Evolutionary conservation across 2,888 invertebrate genomes (phyloP), one percentile per base, ranked within the genome.

Genomic region (Agrotis clavis): DNA sequence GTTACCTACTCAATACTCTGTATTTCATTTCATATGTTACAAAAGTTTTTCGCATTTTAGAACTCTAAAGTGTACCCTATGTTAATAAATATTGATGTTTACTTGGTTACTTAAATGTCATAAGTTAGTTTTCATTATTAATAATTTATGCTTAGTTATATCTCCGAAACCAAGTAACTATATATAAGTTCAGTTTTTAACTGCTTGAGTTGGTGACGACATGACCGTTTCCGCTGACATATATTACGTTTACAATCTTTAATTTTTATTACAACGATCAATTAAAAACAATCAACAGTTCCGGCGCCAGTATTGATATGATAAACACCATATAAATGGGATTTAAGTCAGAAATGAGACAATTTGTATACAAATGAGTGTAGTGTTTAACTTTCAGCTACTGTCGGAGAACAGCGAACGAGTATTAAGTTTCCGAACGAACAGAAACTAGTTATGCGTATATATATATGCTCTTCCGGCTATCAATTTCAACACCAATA

Each of bases 401-500:
- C 71, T 67, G 75, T 56, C 71, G 56, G 74, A 56, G 30, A 69
- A 69, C 59, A 63, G 57, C 71, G 72, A 64, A 30, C 69, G 51
- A 30, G 64, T 76, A 75, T 85, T 79, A 65, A 64, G 71, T 85
- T 85, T 71, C 87, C 75, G 69, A 80, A 67, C 73, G 71, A 74
- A 70, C 68, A 82, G 71, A 85, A 85, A 85, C 85, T 61, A 83
- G 85, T 85, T 85, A 80, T 54, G 74, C 68, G 64, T 84, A 77
- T 82, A 82, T 84, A 82, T 86, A 86, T 84, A 77, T 76, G 77
- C 70, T 75, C 81, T 88, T 86, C 86, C 88, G 87, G 88, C 80
- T 78, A 83, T 83, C 79, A 79, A 81, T 82, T 86, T 89, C 87
- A 87, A 85, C 88, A 83, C 78, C 81, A 84, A 89, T 86, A 88